phyloP scores from a whole-genome alignment of 2,797 vertebrate species.

The Bucorvus abyssinicus region DNA sequence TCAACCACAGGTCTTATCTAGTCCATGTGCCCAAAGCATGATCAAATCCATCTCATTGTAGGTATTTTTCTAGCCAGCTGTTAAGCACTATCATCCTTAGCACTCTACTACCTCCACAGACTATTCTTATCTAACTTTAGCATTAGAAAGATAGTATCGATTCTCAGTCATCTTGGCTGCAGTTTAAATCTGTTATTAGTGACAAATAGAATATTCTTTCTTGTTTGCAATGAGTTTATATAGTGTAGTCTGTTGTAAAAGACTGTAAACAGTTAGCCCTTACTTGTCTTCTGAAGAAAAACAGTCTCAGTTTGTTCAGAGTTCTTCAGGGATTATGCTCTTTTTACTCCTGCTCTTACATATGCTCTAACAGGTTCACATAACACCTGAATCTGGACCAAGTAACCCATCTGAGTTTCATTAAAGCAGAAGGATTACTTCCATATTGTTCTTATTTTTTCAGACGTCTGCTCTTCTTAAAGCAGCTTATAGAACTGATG shows the following conservation, averaged over 20 bases:
- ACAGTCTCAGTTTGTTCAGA: background rate
- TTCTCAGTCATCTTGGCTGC: background rate
- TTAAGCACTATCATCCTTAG: background rate
- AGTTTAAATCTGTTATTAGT: background rate
- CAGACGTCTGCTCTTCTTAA: background rate
- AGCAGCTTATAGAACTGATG: background rate
- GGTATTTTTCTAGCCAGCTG: background rate
- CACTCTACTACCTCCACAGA: background rate
- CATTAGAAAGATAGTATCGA: background rate
- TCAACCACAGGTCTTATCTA: background rate
- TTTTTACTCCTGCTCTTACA: background rate
- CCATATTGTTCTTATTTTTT: background rate
- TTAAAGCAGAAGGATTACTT: background rate
- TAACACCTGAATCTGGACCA: background rate
- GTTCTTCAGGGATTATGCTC: background rate
- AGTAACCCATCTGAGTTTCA: background rate
- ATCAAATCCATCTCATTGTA: background rate
- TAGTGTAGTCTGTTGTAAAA: background rate
- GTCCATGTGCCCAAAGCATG: background rate
- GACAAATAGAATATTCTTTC: background rate
- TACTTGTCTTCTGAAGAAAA: background rate
- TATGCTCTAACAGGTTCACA: background rate
- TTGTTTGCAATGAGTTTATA: background rate
- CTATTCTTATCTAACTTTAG: background rate
- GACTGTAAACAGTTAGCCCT: background rate